These are phyloP conservation scores for Delphinapterus leucas DNA, from an alignment of 2,113 vertebrate genomes.

Conservation along the genomic window DNA sequence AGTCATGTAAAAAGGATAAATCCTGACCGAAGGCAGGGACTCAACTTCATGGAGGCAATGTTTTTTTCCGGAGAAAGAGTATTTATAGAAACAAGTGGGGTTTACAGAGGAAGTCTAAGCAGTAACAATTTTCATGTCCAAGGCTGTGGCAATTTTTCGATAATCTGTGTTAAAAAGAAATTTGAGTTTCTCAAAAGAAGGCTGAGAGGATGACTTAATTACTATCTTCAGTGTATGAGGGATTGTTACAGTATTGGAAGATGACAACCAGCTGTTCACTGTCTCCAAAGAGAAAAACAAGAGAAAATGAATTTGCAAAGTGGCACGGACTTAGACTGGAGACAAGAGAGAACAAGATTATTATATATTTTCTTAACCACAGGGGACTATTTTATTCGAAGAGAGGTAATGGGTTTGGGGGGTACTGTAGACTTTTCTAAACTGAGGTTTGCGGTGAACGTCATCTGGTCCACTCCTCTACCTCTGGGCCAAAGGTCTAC, in stretches of 20 bases:
- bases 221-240: constrained; percentile 66
- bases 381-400: background rate
- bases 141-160: constrained; percentile 51
- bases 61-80: background rate
- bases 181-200: constrained; percentile 56
- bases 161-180: constrained; percentile 72
- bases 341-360: constrained; percentile 32
- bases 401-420: background rate
- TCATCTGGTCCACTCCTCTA: background rate
- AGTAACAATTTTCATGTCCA: constrained; percentile 51
- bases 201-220: constrained; percentile 72
- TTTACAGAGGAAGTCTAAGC: background rate
- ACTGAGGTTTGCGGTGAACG: background rate
- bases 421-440: background rate
- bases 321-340: constrained; percentile 39
- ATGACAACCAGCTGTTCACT: constrained; percentile 75
- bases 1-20: background rate
- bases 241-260: constrained; percentile 69
- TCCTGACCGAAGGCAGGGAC: background rate
- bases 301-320: constrained; percentile 65
- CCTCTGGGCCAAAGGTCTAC: background rate
- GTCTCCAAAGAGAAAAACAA: constrained; percentile 67
- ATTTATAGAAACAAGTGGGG: background rate
- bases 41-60: background rate
- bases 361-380: background rate